Evolutionary conservation across 2,888 invertebrate species (phyloP).

Genomic region (Mylabris sibirica): DNA sequence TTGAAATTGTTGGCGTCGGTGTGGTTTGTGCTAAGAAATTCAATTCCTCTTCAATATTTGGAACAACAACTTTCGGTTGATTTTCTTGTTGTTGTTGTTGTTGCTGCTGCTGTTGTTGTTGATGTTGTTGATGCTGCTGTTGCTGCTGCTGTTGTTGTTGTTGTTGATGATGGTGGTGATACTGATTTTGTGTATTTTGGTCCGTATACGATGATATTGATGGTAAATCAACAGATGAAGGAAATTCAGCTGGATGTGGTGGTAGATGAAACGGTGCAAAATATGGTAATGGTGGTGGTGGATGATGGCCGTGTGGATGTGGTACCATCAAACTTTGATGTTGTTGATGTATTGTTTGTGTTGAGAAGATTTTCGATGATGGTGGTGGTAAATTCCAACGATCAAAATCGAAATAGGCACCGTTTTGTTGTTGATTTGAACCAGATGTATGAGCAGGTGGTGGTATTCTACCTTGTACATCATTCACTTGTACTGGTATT

Average conservation of each 20-base stretch:
- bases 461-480: slow-evolving; percentile 68
- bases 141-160: slow-evolving; percentile 39
- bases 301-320: slow-evolving; percentile 69
- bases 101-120: slow-evolving; percentile 41
- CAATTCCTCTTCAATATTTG: slow-evolving; percentile 88
- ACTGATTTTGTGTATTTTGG: slow-evolving; percentile 66
- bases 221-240: slow-evolving; percentile 72
- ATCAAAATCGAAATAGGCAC: slow-evolving; percentile 80
- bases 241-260: slow-evolving; percentile 61
- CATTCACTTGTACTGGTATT: slow-evolving; percentile 63
- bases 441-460: slow-evolving; percentile 77
- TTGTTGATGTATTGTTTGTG: slow-evolving; percentile 59
- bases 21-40: slow-evolving; percentile 74
- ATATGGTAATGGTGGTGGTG: slow-evolving; percentile 73
- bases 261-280: slow-evolving; percentile 79
- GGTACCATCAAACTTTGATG: slow-evolving; percentile 70
- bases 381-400: slow-evolving; percentile 80
- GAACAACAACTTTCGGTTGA: slow-evolving; percentile 85
- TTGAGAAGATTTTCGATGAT: slow-evolving; percentile 73
- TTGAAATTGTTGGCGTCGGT: slow-evolving; percentile 38
- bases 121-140: slow-evolving; percentile 47
- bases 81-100: slow-evolving; percentile 65
- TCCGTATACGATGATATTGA: slow-evolving; percentile 68
- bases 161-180: slow-evolving; percentile 50
- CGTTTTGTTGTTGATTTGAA: slow-evolving; percentile 50